These are phyloP conservation scores for Hemibagrus wyckioides DNA, from an alignment of 2,113 vertebrate genomes.

Conservation along the genomic window DNA sequence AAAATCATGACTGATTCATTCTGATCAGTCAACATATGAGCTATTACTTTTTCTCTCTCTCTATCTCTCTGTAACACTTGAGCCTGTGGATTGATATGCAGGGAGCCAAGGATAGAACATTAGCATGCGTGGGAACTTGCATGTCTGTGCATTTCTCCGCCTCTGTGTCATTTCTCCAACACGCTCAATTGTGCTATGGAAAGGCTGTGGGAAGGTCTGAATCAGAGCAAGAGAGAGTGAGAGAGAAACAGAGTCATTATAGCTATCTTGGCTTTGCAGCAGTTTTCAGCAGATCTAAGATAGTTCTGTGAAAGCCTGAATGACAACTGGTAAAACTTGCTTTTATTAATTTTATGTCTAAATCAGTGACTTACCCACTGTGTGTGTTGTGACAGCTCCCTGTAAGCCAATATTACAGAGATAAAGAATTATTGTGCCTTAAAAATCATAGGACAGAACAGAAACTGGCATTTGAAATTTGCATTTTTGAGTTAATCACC, in stretches of 20 bases:
- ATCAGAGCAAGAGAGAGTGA: slow-evolving; percentile 10
- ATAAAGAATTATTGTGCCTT: not conserved
- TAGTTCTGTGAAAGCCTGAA: slow-evolving; percentile 4
- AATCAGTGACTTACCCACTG: not conserved
- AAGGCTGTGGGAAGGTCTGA: slow-evolving; percentile 27
- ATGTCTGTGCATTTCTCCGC: slow-evolving; percentile 59
- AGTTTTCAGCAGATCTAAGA: slow-evolving; percentile 15
- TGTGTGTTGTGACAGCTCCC: not conserved
- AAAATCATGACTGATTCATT: slow-evolving; percentile 13
- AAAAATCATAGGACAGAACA: not conserved
- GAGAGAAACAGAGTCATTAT: not conserved
- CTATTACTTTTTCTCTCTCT: no score
- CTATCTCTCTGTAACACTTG: not conserved
- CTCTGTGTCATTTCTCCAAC: slow-evolving; percentile 48
- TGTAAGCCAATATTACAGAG: not conserved
- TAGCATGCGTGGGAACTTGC: slow-evolving; percentile 62
- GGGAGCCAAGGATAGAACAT: slow-evolving; percentile 55
- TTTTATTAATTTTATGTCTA: not conserved
- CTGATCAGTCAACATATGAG: slow-evolving; percentile 1
- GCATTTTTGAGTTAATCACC: not conserved
- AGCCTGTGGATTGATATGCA: not conserved
- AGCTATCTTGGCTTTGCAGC: not conserved
- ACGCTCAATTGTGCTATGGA: slow-evolving; percentile 46
- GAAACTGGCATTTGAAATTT: not conserved
- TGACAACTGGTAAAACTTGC: not conserved